A percentile compares a stretch with the other conserved stretches of the same genome.
Conservation (phyloP, 2,113 vertebrate species). For the Cygnus atratus region DNA sequence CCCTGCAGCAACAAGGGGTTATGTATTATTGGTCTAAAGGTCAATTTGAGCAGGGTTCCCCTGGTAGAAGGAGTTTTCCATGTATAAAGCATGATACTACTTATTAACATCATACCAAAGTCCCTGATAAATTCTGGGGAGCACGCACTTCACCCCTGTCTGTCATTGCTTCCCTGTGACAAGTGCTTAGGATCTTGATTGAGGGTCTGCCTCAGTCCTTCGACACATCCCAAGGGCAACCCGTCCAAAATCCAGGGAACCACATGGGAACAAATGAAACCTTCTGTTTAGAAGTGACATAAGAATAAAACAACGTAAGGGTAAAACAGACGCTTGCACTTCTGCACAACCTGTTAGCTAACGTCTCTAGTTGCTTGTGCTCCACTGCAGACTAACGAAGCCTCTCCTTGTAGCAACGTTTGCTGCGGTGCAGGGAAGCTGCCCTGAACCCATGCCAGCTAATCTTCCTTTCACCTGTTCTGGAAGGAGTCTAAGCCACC, state of each 20-base stretch:
- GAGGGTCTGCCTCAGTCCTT: neutral
- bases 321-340: neutral
- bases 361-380: neutral
- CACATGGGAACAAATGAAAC: neutral
- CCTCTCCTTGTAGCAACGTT: neutral
- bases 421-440: neutral
- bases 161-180: neutral
- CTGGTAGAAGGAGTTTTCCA: neutral
- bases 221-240: neutral
- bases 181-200: neutral
- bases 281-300: neutral
- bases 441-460: neutral
- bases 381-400: neutral
- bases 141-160: neutral
- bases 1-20: neutral
- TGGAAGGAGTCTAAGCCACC: neutral
- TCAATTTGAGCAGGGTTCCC: neutral
- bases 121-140: neutral
- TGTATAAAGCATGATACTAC: neutral
- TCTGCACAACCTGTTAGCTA: neutral
- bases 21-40: neutral
- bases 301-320: neutral
- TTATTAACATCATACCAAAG: neutral
- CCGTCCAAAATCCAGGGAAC: neutral
- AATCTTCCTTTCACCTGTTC: neutral